Evolutionary conservation across 2,113 vertebrate genomes (phyloP).

Genomic region (Tylochromis polylepis): DNA sequence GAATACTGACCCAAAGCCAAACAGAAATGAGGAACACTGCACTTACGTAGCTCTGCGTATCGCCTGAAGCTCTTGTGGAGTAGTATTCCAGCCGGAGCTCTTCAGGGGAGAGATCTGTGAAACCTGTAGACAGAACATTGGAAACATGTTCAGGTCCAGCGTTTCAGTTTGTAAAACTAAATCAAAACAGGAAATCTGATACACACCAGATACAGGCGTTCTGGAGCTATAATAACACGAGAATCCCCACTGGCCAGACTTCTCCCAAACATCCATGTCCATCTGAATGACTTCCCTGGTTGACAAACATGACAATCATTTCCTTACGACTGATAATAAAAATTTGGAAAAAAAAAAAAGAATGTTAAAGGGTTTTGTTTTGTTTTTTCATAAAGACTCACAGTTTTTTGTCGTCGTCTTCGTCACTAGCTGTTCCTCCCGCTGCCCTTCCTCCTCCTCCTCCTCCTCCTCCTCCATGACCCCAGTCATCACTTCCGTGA

Average conservation of each 20-base stretch:
- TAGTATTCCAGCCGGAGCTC: constrained; percentile 88
- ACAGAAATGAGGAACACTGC: background rate
- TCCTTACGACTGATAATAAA: background rate
- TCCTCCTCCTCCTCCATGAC: background rate
- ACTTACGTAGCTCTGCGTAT: constrained; percentile 82
- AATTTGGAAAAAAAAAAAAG: background rate
- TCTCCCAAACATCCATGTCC: constrained; percentile 88
- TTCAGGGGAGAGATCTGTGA: constrained; percentile 86
- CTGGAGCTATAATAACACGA: constrained; percentile 81
- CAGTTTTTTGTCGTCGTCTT: constrained; percentile 81
- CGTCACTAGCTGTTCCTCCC: constrained; percentile 52
- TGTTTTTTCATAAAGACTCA: constrained; percentile 67
- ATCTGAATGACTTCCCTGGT: constrained; percentile 79
- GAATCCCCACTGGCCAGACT: constrained; percentile 87
- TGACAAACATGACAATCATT: background rate
- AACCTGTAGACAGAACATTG: constrained; percentile 72
- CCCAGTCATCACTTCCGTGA: constrained; percentile 50
- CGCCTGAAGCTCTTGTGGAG: constrained; percentile 75
- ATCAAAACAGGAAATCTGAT: background rate
- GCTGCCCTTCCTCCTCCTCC: constrained; percentile 38
- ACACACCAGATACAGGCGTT: constrained; percentile 80
- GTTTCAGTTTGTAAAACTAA: background rate
- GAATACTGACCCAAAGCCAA: background rate
- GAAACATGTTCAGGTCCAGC: background rate
- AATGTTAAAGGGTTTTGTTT: background rate